Percentiles rank a stretch among this genome's conserved stretches.
Evolutionary conservation across 2,888 invertebrate species (phyloP).

Genomic region (Oxystoma pomonae): DNA sequence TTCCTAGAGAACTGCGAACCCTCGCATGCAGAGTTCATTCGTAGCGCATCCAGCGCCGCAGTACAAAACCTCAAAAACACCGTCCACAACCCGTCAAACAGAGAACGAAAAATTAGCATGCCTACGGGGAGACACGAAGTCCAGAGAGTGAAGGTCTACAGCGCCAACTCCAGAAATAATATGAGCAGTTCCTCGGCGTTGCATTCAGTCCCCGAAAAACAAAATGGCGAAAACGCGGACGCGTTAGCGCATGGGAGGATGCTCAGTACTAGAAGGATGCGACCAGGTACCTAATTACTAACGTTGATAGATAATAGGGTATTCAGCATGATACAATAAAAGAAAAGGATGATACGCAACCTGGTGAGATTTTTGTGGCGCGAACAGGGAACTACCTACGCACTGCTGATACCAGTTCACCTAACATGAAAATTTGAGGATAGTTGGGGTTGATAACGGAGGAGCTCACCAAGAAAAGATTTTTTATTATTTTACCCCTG

Average conservation of each 20-base stretch:
- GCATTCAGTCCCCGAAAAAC: conserved; percentile 68
- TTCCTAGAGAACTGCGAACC: conserved; percentile 40
- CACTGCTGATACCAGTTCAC: too few relatives aligned
- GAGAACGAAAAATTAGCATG: conserved; percentile 58
- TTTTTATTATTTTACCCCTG: too few relatives aligned
- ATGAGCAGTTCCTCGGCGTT: conserved; percentile 46
- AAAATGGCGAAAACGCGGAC: conserved; percentile 35
- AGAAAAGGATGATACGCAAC: too few relatives aligned
- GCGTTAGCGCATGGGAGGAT: conserved; percentile 37
- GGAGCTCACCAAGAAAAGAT: too few relatives aligned
- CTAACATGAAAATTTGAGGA: too few relatives aligned
- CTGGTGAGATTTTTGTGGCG: too few relatives aligned
- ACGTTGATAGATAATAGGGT: too few relatives aligned
- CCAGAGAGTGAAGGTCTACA: conserved; percentile 37
- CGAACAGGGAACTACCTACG: too few relatives aligned
- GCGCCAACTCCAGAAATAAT: conserved; percentile 33
- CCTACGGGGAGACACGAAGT: conserved; percentile 50
- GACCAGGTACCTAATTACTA: too few relatives aligned
- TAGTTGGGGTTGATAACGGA: too few relatives aligned
- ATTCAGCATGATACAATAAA: too few relatives aligned
- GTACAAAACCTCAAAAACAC: conserved; percentile 57
- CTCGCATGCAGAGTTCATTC: conserved; percentile 51
- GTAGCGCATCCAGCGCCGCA: conserved; percentile 70
- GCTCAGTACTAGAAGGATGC: conserved; percentile 35
- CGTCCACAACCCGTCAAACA: conserved; percentile 25